phyloP scores from a whole-genome alignment of 2,888 invertebrate genomes.

The Trissolcus brochymenae region DNA sequence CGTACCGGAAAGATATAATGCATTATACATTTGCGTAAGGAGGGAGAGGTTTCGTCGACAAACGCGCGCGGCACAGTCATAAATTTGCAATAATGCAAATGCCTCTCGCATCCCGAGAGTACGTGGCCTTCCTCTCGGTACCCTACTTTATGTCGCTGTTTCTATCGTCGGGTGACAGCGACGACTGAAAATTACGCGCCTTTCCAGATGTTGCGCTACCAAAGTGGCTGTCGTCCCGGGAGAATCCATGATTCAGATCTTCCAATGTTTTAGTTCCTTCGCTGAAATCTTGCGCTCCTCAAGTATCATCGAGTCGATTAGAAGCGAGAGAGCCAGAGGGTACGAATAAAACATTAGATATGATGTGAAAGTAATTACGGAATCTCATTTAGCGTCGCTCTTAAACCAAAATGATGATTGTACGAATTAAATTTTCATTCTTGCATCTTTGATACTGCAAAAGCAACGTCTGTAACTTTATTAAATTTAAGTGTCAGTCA shows the following conservation, averaged over 20 bases:
- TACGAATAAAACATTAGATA: constrained; percentile 58
- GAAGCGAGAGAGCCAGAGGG: constrained; percentile 36
- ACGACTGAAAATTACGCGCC: constrained; percentile 60
- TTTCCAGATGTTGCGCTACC: constrained; percentile 59
- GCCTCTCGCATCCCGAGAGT: constrained; percentile 62
- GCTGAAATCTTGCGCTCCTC: constrained; percentile 53
- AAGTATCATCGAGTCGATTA: constrained; percentile 54
- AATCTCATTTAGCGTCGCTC: constrained; percentile 52
- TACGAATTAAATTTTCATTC: constrained; percentile 47
- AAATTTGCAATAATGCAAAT: constrained; percentile 75
- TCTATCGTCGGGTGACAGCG: constrained; percentile 58
- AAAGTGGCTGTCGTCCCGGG: constrained; percentile 59
- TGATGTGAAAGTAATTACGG: constrained; percentile 57
- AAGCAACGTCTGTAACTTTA: constrained; percentile 15
- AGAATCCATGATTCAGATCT: constrained; percentile 58
- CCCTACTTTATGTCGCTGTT: constrained; percentile 66
- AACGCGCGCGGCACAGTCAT: constrained; percentile 68
- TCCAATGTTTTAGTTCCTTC: constrained; percentile 43
- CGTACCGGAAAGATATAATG: constrained; percentile 75
- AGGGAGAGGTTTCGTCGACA: constrained; percentile 60
- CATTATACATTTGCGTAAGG: constrained; percentile 72
- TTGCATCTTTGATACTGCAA: constrained; percentile 27
- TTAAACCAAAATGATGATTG: constrained; percentile 51
- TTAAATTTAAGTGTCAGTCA: constrained; percentile 21
- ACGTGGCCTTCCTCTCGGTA: constrained; percentile 64